Base-by-base conservation (phyloP, 2,113 vertebrate genomes). In the Protobothrops flavoviridis region DNA sequence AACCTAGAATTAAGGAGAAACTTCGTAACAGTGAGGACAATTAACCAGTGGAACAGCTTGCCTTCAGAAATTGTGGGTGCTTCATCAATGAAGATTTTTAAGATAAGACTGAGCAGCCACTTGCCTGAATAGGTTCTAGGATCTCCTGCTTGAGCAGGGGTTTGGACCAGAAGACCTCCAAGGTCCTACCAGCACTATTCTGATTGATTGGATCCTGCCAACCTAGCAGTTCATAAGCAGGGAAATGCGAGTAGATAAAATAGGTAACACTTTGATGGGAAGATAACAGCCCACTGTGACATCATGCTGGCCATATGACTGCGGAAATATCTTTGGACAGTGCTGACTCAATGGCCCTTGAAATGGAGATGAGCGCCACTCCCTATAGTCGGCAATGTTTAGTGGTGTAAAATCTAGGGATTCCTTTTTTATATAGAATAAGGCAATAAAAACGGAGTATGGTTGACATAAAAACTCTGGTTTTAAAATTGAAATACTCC, bases 401-500 rank as follows among this genome's bases (percentile, higher is more conserved):
- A 69, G 64, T 5, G 29, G 12, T 33, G n/a, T 69, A 33, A 69
- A 69, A 33, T 69, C 64, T 12, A 69, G 29, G 29, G 64, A 69
- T 69, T 69, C 0, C 0, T 1, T 85, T 33, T 85, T 90, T 59
- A 57, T 39, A 90, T 26, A 53, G 17, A 8, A 59, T 52, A 91
- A 39, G 64, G 10, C 64, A 26, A 61, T 86, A 88, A 45, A 69
- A 53, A 74, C 10, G n/a, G 59, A 48, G 48, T 50, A 43, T 29
- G 12, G 4, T 55, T 91, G 69, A 53, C 81, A 89, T 85, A 53
- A 81, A 94, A 93, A 87, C 0, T 45, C 89, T 92, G 92, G 43
- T 93, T 96, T 91, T 26, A 43, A 95, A 96, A 50, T 23, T 95
- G 96, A 97, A 97, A 96, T 93, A 97, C 94, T 93, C 91, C 94